Percentiles rank a stretch among this genome's conserved stretches.
These are phyloP conservation scores for Rhinogobio ventralis DNA, from an alignment of 2,797 vertebrate species.

Conservation along the genomic window DNA sequence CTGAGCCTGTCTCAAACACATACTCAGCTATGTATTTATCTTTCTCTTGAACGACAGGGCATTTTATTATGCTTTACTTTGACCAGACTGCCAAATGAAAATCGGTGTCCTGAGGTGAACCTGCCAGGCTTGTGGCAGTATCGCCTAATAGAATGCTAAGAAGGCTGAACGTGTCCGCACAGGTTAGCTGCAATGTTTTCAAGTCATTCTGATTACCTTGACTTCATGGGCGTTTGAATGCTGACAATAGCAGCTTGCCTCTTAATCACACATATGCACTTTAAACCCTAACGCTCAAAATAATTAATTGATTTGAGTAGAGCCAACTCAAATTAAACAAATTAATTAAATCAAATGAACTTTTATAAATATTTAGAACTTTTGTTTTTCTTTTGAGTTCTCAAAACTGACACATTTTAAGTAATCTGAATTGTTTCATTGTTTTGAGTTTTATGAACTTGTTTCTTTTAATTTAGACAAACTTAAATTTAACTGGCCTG, in stretches of 20 bases:
- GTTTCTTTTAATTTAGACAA: too few relatives aligned
- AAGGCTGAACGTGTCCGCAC: background rate
- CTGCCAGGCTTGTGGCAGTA: background rate
- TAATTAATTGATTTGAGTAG: too few relatives aligned
- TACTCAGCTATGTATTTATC: conserved; percentile 33
- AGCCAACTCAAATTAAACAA: too few relatives aligned
- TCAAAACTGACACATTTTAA: too few relatives aligned
- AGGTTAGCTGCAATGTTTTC: background rate
- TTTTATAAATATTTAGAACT: too few relatives aligned
- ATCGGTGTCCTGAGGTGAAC: conserved; percentile 33
- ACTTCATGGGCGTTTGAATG: background rate
- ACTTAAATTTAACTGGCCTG: too few relatives aligned
- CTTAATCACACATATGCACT: background rate
- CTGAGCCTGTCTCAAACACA: conserved; percentile 32
- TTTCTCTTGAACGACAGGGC: conserved; percentile 16
- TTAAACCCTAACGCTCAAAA: too few relatives aligned
- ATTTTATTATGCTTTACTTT: conserved; percentile 35
- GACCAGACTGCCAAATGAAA: background rate
- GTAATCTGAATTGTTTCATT: too few relatives aligned
- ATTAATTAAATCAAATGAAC: too few relatives aligned
- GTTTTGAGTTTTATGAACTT: too few relatives aligned
- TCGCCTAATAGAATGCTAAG: background rate
- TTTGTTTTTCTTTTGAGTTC: too few relatives aligned
- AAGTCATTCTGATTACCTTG: background rate
- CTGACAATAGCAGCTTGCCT: background rate